Percentiles rank a stretch among this genome's conserved stretches.
Conservation (phyloP, 2,113 vertebrate species). For the Chinchilla lanigera region DNA sequence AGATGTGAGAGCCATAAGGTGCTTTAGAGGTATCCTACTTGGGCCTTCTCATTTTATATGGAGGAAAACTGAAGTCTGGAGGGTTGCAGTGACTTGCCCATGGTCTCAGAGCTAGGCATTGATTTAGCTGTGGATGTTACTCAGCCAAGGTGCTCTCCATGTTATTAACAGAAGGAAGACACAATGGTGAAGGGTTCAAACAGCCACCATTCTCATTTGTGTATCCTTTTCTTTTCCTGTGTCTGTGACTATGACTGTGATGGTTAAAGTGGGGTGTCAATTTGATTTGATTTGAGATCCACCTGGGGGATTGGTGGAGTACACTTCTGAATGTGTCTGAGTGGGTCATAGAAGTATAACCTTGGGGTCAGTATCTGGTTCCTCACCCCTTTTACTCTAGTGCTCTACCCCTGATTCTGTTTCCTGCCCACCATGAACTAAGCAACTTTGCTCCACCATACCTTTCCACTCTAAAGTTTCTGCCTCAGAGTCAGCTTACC, state of each 20-base stretch:
- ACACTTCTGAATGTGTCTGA: background rate
- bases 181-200: accelerated
- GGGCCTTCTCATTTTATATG: background rate
- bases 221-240: background rate
- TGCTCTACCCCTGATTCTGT: background rate
- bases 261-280: background rate
- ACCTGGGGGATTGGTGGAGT: background rate
- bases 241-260: background rate
- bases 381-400: background rate
- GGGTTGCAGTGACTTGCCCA: background rate
- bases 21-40: background rate
- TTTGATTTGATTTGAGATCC: background rate
- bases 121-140: background rate
- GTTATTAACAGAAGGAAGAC: background rate
- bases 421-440: background rate
- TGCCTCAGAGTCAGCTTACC: background rate
- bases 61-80: background rate
- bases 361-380: background rate
- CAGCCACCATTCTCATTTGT: background rate
- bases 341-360: background rate
- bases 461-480: background rate
- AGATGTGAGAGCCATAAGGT: background rate
- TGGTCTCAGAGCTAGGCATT: background rate
- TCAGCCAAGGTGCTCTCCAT: background rate
- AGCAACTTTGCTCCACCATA: background rate